A percentile compares a stretch with the other conserved stretches of the same genome.
Conservation (phyloP, 2,113 vertebrate genomes). For the Psettodes erumei region DNA sequence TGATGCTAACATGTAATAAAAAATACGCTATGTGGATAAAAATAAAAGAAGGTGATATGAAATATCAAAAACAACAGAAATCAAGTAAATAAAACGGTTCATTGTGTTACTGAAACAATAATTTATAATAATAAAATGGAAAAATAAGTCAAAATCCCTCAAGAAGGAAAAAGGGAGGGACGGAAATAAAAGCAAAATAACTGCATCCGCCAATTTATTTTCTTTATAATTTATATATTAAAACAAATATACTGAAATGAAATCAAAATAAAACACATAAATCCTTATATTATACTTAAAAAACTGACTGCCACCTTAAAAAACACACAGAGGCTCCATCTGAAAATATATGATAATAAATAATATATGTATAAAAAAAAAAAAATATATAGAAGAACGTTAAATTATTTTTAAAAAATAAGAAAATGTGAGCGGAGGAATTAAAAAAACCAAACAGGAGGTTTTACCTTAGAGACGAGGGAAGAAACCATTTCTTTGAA, state of each 20-base stretch:
- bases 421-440: background rate
- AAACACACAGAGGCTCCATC: too few relatives aligned
- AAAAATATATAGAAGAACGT: background rate
- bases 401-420: background rate
- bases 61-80: background rate
- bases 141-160: background rate
- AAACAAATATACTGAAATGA: background rate
- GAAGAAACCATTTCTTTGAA: slow-evolving; percentile 94
- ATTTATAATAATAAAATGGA: background rate
- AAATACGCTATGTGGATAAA: too few relatives aligned
- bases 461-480: slow-evolving; percentile 93
- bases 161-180: background rate
- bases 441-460: background rate
- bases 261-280: too few relatives aligned
- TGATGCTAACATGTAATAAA: too few relatives aligned
- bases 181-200: background rate
- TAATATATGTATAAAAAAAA: too few relatives aligned
- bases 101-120: background rate
- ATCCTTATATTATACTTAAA: too few relatives aligned
- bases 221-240: background rate
- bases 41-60: background rate
- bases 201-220: background rate
- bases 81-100: background rate
- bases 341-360: too few relatives aligned
- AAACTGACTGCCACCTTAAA: too few relatives aligned